These are phyloP conservation scores for Epistrophe grossulariae DNA, from an alignment of 2,888 invertebrate genomes.

Conservation along the genomic window DNA sequence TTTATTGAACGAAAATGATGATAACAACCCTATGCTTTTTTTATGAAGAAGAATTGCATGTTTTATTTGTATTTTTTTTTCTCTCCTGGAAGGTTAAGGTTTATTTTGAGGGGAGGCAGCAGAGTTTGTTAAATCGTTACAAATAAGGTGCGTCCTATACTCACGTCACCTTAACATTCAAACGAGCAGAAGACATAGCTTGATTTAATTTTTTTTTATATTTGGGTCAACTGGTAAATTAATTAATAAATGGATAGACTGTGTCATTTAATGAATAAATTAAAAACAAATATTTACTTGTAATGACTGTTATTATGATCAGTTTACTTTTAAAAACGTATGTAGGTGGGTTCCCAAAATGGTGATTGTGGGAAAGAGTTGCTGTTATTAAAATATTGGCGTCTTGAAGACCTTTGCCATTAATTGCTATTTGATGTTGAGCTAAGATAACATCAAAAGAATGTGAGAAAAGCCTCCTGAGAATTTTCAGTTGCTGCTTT, in stretches of 20 bases:
- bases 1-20: slow-evolving; percentile 9
- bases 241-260: slow-evolving; percentile 1
- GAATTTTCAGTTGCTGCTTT: neutral
- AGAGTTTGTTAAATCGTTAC: slow-evolving; percentile 72
- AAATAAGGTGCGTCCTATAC: slow-evolving; percentile 62
- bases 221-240: slow-evolving; percentile 18
- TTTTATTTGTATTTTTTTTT: neutral
- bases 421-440: neutral
- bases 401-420: neutral
- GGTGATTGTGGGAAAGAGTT: neutral
- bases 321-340: neutral
- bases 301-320: neutral
- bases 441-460: neutral
- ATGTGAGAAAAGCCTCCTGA: neutral
- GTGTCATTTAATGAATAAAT: neutral
- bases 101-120: slow-evolving; percentile 27
- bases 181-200: neutral
- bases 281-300: neutral
- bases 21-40: slow-evolving; percentile 12
- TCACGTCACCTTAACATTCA: slow-evolving; percentile 39
- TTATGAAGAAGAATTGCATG: slow-evolving; percentile 5
- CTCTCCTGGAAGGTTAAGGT: neutral
- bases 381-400: neutral
- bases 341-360: neutral
- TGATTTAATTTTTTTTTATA: neutral